A percentile compares a stretch with the other conserved stretches of the same genome.
These are phyloP conservation scores for Dasypolia templi DNA, from an alignment of 2,888 invertebrate genomes.

Conservation along the genomic window DNA sequence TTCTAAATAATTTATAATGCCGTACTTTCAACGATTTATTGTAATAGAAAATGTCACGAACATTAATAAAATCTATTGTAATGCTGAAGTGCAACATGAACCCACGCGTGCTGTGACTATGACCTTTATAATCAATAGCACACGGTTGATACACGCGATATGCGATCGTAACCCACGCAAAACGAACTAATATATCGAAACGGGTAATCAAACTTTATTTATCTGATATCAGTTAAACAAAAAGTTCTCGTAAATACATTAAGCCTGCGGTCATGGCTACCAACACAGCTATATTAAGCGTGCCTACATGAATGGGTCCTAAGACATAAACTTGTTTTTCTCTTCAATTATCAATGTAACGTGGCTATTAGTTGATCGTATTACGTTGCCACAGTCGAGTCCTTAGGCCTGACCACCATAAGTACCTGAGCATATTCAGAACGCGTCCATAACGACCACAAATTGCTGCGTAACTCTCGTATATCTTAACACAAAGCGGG, in stretches of 20 bases:
- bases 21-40: slow-evolving; percentile 39
- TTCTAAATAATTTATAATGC: slow-evolving; percentile 39
- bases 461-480: slow-evolving; percentile 74
- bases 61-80: slow-evolving; percentile 37
- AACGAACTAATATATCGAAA: slow-evolving; percentile 71
- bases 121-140: slow-evolving; percentile 69
- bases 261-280: slow-evolving; percentile 43
- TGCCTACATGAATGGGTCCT: slow-evolving; percentile 19
- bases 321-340: slow-evolving; percentile 49
- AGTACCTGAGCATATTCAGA: slow-evolving; percentile 75
- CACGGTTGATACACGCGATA: slow-evolving; percentile 57
- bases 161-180: slow-evolving; percentile 63
- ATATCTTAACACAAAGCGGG: slow-evolving; percentile 76
- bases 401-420: slow-evolving; percentile 66
- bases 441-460: slow-evolving; percentile 81
- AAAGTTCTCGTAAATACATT: slow-evolving; percentile 58
- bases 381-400: slow-evolving; percentile 20
- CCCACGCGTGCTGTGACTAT: slow-evolving; percentile 47
- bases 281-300: slow-evolving; percentile 27
- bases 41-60: slow-evolving; percentile 52
- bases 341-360: slow-evolving; percentile 59
- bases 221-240: slow-evolving; percentile 71
- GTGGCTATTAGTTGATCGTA: slow-evolving; percentile 28
- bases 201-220: slow-evolving; percentile 75
- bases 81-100: slow-evolving; percentile 38